phyloP scores from a whole-genome alignment of 2,888 invertebrate genomes.

The Eupithecia dodoneata region DNA sequence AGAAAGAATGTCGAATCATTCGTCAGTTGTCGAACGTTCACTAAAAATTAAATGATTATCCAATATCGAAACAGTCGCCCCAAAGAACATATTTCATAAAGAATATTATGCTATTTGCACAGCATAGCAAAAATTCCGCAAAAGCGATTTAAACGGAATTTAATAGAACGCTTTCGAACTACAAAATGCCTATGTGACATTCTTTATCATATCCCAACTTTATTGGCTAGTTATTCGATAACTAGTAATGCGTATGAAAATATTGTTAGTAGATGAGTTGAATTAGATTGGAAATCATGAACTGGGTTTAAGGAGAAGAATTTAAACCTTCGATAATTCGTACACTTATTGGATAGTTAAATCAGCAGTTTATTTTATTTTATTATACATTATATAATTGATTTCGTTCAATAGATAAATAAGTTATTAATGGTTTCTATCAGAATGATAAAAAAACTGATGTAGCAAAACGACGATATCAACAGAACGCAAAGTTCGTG shows the following conservation, averaged over 20 bases:
- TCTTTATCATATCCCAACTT: slow-evolving; percentile 10
- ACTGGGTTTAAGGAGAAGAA: background rate
- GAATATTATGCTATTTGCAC: slow-evolving; percentile 14
- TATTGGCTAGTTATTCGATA: slow-evolving; percentile 2
- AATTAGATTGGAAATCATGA: background rate
- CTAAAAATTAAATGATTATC: background rate
- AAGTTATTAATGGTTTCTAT: too few species aligned
- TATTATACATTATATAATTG: too few species aligned
- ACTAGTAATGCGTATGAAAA: background rate
- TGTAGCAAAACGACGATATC: too few species aligned
- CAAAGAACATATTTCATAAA: slow-evolving; percentile 19
- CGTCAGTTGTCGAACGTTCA: background rate
- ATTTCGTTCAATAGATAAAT: too few species aligned
- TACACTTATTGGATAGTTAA: background rate
- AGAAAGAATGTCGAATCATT: background rate
- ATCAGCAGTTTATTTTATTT: too few species aligned
- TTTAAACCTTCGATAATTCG: background rate
- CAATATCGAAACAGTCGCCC: background rate
- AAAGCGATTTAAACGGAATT: slow-evolving; percentile 12
- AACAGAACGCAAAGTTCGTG: too few species aligned
- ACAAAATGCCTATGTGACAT: slow-evolving; percentile 20
- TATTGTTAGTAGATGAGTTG: background rate
- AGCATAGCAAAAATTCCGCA: slow-evolving; percentile 22
- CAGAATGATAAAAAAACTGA: too few species aligned
- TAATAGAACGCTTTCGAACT: slow-evolving; percentile 14